Percentiles rank a stretch among this genome's conserved stretches.
These are phyloP conservation scores for Saccostrea glomerata DNA, from an alignment of 1,140 invertebrate genomes.

Conservation along the genomic window DNA sequence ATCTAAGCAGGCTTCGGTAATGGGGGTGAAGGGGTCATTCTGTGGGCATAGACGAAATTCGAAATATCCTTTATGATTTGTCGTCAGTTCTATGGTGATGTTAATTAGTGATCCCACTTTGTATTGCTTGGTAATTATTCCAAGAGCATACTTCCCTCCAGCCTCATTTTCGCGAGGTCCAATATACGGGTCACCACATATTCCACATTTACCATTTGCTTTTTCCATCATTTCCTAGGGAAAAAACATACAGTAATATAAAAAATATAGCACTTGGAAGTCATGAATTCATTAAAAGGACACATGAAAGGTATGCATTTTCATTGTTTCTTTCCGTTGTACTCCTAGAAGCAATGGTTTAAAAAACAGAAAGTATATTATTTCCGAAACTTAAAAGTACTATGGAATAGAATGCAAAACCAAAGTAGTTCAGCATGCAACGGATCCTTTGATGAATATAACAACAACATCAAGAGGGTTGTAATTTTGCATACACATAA, in stretches of 20 bases:
- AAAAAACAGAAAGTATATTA: too few relatives aligned
- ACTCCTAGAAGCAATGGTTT: too few relatives aligned
- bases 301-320: too few relatives aligned
- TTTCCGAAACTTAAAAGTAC: too few relatives aligned
- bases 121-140: slow-evolving; percentile 62
- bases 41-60: slow-evolving; percentile 68
- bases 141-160: slow-evolving; percentile 60
- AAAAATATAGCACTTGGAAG: too few relatives aligned
- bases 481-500: too few relatives aligned
- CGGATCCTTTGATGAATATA: too few relatives aligned
- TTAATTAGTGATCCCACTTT: slow-evolving; percentile 57
- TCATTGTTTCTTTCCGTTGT: too few relatives aligned
- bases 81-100: slow-evolving; percentile 87
- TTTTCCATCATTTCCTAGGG: slow-evolving; percentile 41
- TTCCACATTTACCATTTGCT: slow-evolving; percentile 74
- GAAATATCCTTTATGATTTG: slow-evolving; percentile 90
- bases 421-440: too few relatives aligned
- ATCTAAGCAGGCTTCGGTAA: slow-evolving; percentile 83
- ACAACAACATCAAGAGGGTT: too few relatives aligned
- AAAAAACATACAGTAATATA: neutral
- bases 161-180: slow-evolving; percentile 72
- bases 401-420: too few relatives aligned
- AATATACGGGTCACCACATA: slow-evolving; percentile 76
- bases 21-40: slow-evolving; percentile 61
- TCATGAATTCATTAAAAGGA: too few relatives aligned